phyloP scores from a whole-genome alignment of 1,140 invertebrate genomes.

The Acyrthosiphon pisum region DNA sequence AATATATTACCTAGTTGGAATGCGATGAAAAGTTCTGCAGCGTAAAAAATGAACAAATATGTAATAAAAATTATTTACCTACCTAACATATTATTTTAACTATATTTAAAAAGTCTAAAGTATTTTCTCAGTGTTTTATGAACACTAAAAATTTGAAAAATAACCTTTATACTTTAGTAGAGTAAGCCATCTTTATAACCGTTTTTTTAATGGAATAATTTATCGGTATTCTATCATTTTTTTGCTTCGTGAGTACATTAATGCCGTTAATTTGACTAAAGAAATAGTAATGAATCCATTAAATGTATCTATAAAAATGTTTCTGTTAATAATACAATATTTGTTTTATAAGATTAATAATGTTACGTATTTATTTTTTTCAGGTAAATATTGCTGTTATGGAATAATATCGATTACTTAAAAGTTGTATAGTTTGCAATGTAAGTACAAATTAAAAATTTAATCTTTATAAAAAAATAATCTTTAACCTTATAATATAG shows the following conservation, averaged over 20 bases:
- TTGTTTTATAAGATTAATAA: neutral
- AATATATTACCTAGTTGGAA: neutral
- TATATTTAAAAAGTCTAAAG: neutral
- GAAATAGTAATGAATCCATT: neutral
- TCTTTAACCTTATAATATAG: neutral
- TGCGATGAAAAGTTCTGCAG: neutral
- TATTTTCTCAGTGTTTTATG: neutral
- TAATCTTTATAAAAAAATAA: neutral
- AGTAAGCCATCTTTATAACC: neutral
- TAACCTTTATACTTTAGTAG: neutral
- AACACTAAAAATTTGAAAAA: neutral
- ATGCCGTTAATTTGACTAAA: neutral
- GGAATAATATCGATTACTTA: neutral
- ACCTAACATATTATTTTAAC: neutral
- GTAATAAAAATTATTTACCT: neutral
- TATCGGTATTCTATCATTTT: neutral
- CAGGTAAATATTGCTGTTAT: neutral
- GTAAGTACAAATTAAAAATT: neutral
- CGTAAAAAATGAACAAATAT: neutral
- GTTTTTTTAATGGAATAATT: neutral
- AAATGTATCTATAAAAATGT: neutral
- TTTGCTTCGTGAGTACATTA: neutral
- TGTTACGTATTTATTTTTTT: neutral
- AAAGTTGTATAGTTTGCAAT: neutral
- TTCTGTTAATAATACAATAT: neutral